Evolutionary conservation across 2,113 vertebrate genomes (phyloP), one percentile per base, ranked within the genome.

Genomic region (Neopipo cinnamomea): DNA sequence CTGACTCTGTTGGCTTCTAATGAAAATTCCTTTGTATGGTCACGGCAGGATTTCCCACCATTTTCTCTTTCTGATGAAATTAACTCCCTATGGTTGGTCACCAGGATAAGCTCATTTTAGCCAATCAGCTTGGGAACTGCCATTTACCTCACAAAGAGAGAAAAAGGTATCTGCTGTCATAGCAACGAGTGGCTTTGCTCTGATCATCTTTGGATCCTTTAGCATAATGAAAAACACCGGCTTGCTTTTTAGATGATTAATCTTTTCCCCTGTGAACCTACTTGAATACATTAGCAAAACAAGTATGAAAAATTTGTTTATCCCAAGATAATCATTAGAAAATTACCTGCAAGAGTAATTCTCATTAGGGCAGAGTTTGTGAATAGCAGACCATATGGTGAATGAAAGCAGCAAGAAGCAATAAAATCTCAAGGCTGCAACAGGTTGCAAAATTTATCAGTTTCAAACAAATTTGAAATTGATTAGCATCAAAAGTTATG

Each of bases 321-420:
- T 98, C 98, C 98, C 98, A 98, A 98, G 98, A 98, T 97, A 98
- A 98, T 98, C 98, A 98, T 98, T 98, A 98, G 98, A 98, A 98
- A 98, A 98, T 98, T 98, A 98, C 98, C 98, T 98, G 98, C 97
- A 98, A 97, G 98, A 97, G 94, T 97, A 98, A 98, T 98, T 98
- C 98, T 98, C 98, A 96, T 97, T 96, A 97, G 98, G 96, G 97
- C 89, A 95, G 49, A 84, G 92, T 90, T 92, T 89, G 74, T 98
- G 98, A 98, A 98, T 97, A 96, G 92, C 94, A 92, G 93, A 97
- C 97, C 98, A 98, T 98, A 98, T 98, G 98, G 98, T 97, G 94
- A 91, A 96, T 95, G 91, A 97, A 97, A 98, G 95, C 87, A 77
- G 88, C 78, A 86, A 97, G 96, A 96, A 97, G 97, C 94, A 96